Evolutionary conservation across 2,797 vertebrate genomes (phyloP).

Genomic region (Micrastur ruficollis): DNA sequence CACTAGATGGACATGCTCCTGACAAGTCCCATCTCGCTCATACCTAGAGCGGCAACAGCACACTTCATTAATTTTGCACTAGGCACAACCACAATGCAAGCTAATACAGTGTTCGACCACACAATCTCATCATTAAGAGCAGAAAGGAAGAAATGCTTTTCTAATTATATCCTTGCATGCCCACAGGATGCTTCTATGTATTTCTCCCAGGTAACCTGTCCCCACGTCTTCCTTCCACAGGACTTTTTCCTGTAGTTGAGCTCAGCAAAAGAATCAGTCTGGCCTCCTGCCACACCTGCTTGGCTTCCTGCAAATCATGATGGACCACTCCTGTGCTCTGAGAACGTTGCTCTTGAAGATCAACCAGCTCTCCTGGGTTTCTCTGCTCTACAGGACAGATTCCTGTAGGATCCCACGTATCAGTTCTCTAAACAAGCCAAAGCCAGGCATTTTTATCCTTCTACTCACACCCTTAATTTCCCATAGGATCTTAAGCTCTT

Average conservation of each 20-base stretch:
- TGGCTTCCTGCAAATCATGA: accelerated
- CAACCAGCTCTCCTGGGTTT: not conserved
- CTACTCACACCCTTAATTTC: not conserved
- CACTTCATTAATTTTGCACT: not conserved
- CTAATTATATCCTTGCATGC: not conserved
- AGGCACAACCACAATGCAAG: not conserved
- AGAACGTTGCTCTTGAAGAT: not conserved
- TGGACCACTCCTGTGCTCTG: not conserved
- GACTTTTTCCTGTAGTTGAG: not conserved
- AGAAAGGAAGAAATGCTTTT: not conserved
- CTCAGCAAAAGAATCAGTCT: not conserved
- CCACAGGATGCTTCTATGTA: not conserved
- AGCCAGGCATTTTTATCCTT: not conserved
- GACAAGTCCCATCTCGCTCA: not conserved
- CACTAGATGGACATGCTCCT: accelerated
- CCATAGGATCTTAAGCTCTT: not conserved
- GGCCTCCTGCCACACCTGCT: not conserved
- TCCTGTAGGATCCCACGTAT: not conserved
- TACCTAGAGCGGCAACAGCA: not conserved
- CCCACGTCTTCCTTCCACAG: accelerated
- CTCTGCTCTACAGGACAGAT: not conserved
- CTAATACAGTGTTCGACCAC: accelerated
- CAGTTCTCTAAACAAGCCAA: not conserved
- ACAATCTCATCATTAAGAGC: too few species aligned
- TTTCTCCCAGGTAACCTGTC: not conserved